Evolutionary conservation across 2,113 vertebrate species (phyloP).

Genomic region (Nothoprocta pentlandii): DNA sequence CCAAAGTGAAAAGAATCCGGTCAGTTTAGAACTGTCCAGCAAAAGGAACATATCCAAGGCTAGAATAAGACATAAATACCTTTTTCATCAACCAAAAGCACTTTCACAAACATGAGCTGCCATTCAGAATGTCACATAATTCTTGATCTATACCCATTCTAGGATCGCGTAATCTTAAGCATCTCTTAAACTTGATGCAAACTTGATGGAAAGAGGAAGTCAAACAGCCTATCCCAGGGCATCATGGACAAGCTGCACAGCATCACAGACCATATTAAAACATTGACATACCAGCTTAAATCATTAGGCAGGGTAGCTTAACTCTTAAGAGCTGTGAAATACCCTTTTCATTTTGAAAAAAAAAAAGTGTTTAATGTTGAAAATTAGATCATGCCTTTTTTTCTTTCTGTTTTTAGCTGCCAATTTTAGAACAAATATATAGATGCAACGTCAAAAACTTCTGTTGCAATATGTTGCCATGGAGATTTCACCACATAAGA

Average conservation of each 20-base stretch:
- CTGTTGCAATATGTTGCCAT: neutral
- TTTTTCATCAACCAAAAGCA: neutral
- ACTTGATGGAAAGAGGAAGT: neutral
- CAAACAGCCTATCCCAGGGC: neutral
- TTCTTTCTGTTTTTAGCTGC: neutral
- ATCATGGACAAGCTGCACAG: neutral
- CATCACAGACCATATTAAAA: neutral
- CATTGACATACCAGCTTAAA: neutral
- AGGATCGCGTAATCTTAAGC: neutral
- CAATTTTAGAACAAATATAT: neutral
- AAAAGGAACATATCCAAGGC: neutral
- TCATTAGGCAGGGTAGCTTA: neutral
- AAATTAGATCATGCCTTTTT: neutral
- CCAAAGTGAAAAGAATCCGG: neutral
- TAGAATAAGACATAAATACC: neutral
- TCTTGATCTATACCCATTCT: neutral
- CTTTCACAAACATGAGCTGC: accelerated
- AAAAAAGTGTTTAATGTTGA: neutral
- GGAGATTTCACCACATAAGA: neutral
- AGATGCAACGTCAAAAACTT: neutral
- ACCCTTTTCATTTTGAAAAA: neutral
- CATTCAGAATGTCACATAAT: neutral
- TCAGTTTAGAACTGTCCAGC: neutral
- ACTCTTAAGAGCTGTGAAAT: neutral
- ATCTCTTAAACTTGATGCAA: neutral